Base-by-base conservation (phyloP, 2,797 vertebrate species). In the Alfaro cultratus region DNA sequence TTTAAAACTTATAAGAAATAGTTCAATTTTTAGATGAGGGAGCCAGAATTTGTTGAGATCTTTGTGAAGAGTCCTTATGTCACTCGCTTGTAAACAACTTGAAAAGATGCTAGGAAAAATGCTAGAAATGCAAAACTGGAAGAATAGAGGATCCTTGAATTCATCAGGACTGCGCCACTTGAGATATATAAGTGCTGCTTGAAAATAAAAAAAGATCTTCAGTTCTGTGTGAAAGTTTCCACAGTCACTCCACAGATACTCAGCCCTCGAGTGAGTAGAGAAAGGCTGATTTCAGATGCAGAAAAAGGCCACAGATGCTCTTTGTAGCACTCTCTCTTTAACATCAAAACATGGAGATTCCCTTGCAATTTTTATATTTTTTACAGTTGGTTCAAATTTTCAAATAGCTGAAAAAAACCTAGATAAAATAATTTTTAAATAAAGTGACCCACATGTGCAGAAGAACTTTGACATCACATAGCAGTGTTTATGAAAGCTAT, bases 41-140 rank as follows among this genome's bases (percentile, higher is more conserved):
- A 68, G 39, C 6, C 31, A 49, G 9, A 73, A 34, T 36, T 15
- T 12, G n/a, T 26, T 26, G 13, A 77, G 18, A 29, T 73, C 45
- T 43, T 7, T 2, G 4, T 76, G 21, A 80, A 73, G 57, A 7
- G 21, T 43, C n/a, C 60, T 36, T 41, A 47, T 77, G 49, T 39
- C 2, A 8, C 41, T 71, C 15, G 1, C 21, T 74, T 31, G 36
- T 45, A 41, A 60, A 73, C 26, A 31, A 46, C 34, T 67, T 39
- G 47, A 64, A 41, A 73, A n/a, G 71, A 62, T 67, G 6, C 55
- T 13, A 23, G 53, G 6, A 21, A 31, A 47, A 74, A 75, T 12
- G 3, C 47, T 68, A 49, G 15, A 82, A 51, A 79, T 70, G 23
- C n/a, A 82, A 36, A 79, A 81, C n/a, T 64, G 47, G 23, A 26